phyloP scores from a whole-genome alignment of 2,797 vertebrate genomes.

The Alexandromys oeconomus region DNA sequence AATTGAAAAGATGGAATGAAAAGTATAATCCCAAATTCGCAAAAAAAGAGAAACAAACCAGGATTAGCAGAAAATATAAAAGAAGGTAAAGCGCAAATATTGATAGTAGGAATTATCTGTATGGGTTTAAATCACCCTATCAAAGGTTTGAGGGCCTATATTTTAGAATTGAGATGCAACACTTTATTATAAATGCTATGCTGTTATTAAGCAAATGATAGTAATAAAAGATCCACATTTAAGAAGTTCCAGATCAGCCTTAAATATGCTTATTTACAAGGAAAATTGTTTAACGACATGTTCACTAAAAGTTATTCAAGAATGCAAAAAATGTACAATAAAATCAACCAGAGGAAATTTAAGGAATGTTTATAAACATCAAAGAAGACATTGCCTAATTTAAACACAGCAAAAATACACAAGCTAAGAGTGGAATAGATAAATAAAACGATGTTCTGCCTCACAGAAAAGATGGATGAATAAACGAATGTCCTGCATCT shows the following conservation, averaged over 20 bases:
- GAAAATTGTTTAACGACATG: constrained; percentile 24
- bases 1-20: not conserved
- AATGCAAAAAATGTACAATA: constrained; percentile 23
- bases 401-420: constrained; percentile 3
- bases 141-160: not conserved
- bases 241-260: not conserved
- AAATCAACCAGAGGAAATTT: constrained; percentile 43
- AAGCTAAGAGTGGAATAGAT: not conserved
- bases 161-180: not conserved
- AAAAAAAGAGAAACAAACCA: not conserved
- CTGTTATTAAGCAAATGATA: not conserved
- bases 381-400: constrained; percentile 14
- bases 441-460: constrained; percentile 22
- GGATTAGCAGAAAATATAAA: not conserved
- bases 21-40: not conserved
- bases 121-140: not conserved
- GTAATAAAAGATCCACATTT: not conserved
- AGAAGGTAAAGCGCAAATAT: not conserved
- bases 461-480: not conserved
- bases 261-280: constrained; percentile 30
- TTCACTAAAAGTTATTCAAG: constrained; percentile 42
- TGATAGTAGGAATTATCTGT: not conserved
- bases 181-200: not conserved
- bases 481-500: not conserved
- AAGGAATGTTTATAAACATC: constrained; percentile 50